Evolutionary conservation across 2,888 invertebrate genomes (phyloP).

Genomic region (Drosophila pegasa): DNA sequence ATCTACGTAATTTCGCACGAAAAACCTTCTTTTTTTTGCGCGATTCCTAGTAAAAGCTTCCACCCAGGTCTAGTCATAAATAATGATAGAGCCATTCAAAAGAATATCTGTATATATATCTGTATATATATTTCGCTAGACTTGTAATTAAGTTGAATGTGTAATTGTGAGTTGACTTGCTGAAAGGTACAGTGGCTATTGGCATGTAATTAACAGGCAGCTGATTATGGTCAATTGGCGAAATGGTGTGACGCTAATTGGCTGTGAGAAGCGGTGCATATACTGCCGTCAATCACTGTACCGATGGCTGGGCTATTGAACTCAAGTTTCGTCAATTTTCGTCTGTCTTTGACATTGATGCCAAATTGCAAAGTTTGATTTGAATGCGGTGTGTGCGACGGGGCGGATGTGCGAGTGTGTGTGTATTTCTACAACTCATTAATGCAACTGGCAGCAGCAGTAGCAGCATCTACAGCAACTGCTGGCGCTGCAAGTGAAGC

Average conservation of each 20-base stretch:
- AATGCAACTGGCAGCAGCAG: slow-evolving; percentile 57
- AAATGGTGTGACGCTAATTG: slow-evolving; percentile 49
- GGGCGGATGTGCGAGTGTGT: neutral
- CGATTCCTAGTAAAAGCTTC: neutral
- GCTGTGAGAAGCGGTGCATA: slow-evolving; percentile 46
- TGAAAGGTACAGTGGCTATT: slow-evolving; percentile 6
- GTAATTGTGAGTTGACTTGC: neutral
- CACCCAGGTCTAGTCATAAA: neutral
- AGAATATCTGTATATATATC: neutral
- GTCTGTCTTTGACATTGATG: slow-evolving; percentile 75
- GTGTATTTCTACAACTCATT: slow-evolving; percentile 59
- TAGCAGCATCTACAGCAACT: slow-evolving; percentile 37
- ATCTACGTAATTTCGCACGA: neutral
- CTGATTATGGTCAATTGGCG: slow-evolving; percentile 43
- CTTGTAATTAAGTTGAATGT: slow-evolving; percentile 11
- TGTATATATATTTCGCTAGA: neutral
- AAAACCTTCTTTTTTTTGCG: neutral
- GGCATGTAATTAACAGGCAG: slow-evolving; percentile 19
- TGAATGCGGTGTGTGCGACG: slow-evolving; percentile 34
- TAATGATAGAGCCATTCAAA: neutral
- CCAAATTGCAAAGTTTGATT: slow-evolving; percentile 62
- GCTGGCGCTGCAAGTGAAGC: slow-evolving; percentile 31
- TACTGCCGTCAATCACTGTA: slow-evolving; percentile 25
- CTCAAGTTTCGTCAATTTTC: slow-evolving; percentile 55
- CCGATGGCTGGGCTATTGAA: slow-evolving; percentile 38